A percentile compares a stretch with the other conserved stretches of the same genome.
phyloP scores from a whole-genome alignment of 2,888 invertebrate genomes.

The Alentia gelatinosa region DNA sequence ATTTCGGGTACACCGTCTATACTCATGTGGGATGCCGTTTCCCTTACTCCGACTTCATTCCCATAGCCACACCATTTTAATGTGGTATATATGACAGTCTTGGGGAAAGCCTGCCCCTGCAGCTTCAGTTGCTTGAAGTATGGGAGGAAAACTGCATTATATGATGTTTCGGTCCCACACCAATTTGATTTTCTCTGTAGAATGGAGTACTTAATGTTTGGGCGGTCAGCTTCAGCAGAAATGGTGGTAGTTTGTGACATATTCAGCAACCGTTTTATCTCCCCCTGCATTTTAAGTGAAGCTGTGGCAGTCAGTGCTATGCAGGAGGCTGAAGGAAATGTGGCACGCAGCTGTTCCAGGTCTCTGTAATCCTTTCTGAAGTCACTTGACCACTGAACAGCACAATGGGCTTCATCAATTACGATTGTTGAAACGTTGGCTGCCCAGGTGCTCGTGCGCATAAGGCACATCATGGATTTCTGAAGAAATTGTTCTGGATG shows the following conservation, averaged over 20 bases:
- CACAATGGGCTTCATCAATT: background rate
- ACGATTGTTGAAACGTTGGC: background rate
- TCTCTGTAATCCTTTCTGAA: background rate
- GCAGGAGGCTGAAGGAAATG: background rate
- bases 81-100: slow-evolving; percentile 6
- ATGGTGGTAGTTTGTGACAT: background rate
- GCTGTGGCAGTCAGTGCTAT: background rate
- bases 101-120: background rate
- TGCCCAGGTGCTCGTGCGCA: background rate
- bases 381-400: background rate
- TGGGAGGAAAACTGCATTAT: slow-evolving; percentile 16
- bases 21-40: background rate
- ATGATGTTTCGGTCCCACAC: background rate
- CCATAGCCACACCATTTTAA: slow-evolving; percentile 48
- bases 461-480: background rate
- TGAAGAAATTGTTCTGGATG: background rate
- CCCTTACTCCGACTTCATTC: slow-evolving; percentile 20
- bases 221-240: background rate
- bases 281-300: background rate
- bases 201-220: background rate
- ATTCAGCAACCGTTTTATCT: background rate
- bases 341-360: background rate
- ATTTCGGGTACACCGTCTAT: slow-evolving; percentile 3
- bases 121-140: slow-evolving; percentile 23
- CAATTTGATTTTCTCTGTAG: background rate